These are phyloP conservation scores for Julus scandinavius DNA, from an alignment of 2,888 invertebrate genomes.

Conservation along the genomic window DNA sequence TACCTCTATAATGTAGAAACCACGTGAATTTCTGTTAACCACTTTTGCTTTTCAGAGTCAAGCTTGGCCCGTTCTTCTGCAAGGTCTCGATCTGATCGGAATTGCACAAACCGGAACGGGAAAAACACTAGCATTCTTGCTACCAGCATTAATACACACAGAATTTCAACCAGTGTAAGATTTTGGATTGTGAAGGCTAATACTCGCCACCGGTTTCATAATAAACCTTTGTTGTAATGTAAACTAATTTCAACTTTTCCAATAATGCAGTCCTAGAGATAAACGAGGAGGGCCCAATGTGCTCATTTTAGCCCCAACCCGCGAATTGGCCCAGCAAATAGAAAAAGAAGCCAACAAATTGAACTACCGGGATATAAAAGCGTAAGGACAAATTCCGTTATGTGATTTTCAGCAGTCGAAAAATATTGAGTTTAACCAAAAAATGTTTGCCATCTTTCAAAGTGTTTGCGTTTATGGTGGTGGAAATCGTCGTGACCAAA, in stretches of 20 bases:
- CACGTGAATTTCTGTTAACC: neutral
- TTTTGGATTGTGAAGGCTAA: neutral
- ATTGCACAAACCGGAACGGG: conserved; percentile 94
- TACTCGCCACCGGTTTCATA: neutral
- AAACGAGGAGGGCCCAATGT: conserved; percentile 85
- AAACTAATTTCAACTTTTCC: neutral
- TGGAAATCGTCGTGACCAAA: conserved; percentile 82
- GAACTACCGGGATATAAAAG: conserved; percentile 84
- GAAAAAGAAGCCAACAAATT: conserved; percentile 91
- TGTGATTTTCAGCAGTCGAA: conserved; percentile 22
- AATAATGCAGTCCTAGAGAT: conserved; percentile 71
- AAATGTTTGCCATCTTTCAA: conserved; percentile 21
- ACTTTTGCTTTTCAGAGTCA: conserved; percentile 75
- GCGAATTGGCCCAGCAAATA: conserved; percentile 93
- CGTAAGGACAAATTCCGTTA: conserved; percentile 69
- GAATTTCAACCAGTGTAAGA: conserved; percentile 76
- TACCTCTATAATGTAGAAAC: neutral
- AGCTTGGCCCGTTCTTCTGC: conserved; percentile 92
- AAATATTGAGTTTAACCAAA: neutral
- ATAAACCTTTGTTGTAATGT: neutral
- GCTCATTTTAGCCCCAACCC: conserved; percentile 89
- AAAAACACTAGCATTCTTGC: conserved; percentile 92
- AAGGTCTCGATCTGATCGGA: conserved; percentile 93
- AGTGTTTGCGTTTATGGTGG: conserved; percentile 94
- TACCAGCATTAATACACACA: conserved; percentile 94